Evolutionary conservation across 1,140 invertebrate genomes (phyloP).

Genomic region (Diabrotica virgifera): DNA sequence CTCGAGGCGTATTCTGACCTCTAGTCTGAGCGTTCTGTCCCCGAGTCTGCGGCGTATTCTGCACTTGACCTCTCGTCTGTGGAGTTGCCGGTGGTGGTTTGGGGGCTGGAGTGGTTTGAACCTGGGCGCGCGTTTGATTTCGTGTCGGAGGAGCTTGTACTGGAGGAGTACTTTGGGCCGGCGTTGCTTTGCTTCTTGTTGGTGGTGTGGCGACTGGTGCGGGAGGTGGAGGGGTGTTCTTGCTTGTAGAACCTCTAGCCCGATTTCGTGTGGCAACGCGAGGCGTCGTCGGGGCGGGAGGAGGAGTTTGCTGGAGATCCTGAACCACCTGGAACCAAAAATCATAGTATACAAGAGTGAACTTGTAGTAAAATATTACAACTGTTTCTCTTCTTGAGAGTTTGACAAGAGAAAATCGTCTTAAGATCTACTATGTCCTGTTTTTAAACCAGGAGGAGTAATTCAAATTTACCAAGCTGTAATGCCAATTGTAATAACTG

Average conservation of each 20-base stretch:
- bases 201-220: slow-evolving; percentile 15
- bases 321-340: slow-evolving; percentile 14
- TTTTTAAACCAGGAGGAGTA: too few species aligned
- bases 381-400: too few species aligned
- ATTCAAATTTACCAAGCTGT: too few species aligned
- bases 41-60: slow-evolving; percentile 7
- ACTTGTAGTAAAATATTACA: too few species aligned
- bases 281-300: background rate
- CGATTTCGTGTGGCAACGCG: background rate
- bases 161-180: background rate
- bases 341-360: background rate
- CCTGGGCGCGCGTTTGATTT: slow-evolving; percentile 1
- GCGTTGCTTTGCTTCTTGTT: background rate
- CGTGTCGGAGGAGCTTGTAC: background rate
- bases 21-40: background rate
- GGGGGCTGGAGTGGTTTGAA: background rate
- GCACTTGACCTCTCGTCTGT: background rate
- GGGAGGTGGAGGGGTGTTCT: slow-evolving; percentile 7
- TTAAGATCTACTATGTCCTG: background rate
- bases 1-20: background rate
- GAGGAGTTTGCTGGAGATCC: slow-evolving; percentile 13
- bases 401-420: too few species aligned
- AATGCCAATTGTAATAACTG: too few species aligned
- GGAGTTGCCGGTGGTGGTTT: background rate
- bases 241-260: background rate